Base-by-base conservation (phyloP, 1,140 invertebrate genomes). In the Pemphigus obesinymphae region DNA sequence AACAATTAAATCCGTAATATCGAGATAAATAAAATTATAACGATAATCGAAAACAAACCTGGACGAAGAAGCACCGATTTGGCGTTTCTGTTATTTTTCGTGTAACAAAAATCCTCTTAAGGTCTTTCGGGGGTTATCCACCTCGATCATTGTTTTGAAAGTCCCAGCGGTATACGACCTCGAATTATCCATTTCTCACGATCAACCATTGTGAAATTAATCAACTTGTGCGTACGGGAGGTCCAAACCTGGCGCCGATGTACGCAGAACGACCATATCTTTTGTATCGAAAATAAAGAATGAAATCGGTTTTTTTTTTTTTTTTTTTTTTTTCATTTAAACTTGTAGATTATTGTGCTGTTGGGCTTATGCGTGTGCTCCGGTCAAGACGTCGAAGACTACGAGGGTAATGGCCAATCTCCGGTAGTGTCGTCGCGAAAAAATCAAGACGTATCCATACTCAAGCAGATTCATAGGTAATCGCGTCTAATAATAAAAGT, bases 121-220 rank as follows among this genome's bases (percentile, higher is more conserved):
- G 75, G 75, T 55, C 55, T 10, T 58, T 78, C 29, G 20, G 17
- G 31, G 53, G 75, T 78, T 61, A 78, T 78, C 34, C 23, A 58
- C 75, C 75, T 78, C 75, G 55, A 43, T 40, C 50, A 78, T 78
- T 78, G 55, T 78, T 78, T 43, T 40, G 75, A 40, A 15, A 55
- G 23, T 48, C 34, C 3, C 53, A 20, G 31, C 53, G 53, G 34
- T 78, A 29, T 13, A 5, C 31, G 75, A 61, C 75, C 75, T 78
- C 75, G 53, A 40, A 31, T 61, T 29, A 6, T 43, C 55, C 15
- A 31, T 26, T 78, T 78, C 75, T 78, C 75, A 78, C 75, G 53
- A 58, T 78, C 53, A 48, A 23, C 75, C 29, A 78, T 78, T 61
- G 75, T 78, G 50, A 58, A 48, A 43, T 43, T 37, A 61, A 78